Percentiles rank a stretch among this genome's conserved stretches.
These are phyloP conservation scores for Sander vitreus DNA, from an alignment of 2,113 vertebrate species.

Conservation along the genomic window DNA sequence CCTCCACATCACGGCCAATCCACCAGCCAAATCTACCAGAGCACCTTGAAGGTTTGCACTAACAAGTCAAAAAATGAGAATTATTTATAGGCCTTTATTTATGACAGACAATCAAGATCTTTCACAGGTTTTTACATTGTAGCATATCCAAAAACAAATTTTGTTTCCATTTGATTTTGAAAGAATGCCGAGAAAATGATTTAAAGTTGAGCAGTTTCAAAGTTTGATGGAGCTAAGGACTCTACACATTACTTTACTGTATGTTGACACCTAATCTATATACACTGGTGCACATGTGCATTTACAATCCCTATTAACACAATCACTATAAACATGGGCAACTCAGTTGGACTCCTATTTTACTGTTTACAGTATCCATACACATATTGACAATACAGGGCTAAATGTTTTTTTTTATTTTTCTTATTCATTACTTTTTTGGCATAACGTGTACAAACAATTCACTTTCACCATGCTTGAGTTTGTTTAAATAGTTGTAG, in stretches of 20 bases:
- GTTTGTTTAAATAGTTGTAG: background rate
- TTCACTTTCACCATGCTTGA: background rate
- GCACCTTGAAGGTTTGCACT: background rate
- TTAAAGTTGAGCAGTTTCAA: background rate
- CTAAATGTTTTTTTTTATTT: no score
- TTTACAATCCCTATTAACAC: background rate
- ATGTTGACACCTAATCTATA: background rate
- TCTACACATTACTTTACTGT: background rate
- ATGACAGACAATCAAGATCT: background rate
- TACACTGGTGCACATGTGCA: background rate
- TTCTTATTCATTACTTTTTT: background rate
- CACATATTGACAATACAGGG: no score
- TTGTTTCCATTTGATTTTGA: background rate
- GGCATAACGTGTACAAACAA: background rate
- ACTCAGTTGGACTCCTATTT: no score
- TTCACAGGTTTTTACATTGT: background rate
- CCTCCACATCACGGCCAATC: constrained; percentile 5
- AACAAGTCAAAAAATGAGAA: background rate
- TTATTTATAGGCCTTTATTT: constrained; percentile 1
- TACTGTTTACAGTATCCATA: no score
- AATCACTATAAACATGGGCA: no score
- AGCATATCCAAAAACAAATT: background rate
- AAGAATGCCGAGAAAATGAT: background rate
- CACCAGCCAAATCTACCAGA: constrained; percentile 27
- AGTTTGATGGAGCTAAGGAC: background rate